These are phyloP conservation scores for Diadema setosum DNA, from an alignment of 35 echinoderm and acorn worm genomes.

Conservation along the genomic window DNA sequence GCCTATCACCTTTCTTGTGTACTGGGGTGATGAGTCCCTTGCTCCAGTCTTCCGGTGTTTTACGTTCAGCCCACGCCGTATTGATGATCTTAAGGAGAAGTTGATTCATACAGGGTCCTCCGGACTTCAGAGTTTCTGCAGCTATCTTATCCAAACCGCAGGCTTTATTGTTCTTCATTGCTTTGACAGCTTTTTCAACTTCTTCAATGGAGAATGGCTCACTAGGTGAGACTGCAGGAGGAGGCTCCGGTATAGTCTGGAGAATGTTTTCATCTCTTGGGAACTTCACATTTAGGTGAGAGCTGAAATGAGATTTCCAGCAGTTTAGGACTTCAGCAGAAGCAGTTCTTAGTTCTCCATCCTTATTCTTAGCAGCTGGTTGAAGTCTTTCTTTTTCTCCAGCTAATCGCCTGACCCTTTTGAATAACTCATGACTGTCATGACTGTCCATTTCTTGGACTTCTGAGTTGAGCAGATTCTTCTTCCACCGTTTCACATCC, in stretches of 20 bases:
- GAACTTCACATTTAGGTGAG: conserved; percentile 11
- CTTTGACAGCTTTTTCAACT: background rate
- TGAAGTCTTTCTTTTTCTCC: background rate
- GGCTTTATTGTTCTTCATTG: conserved; percentile 2
- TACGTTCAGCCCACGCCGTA: background rate
- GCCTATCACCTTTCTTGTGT: conserved; percentile 30
- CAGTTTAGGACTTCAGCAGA: background rate
- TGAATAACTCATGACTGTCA: background rate
- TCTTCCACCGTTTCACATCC: background rate
- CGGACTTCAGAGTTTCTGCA: conserved; percentile 17
- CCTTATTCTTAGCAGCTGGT: conserved; percentile 5
- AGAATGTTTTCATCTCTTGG: background rate
- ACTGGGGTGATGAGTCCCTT: conserved; percentile 3
- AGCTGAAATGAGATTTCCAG: conserved; percentile 1
- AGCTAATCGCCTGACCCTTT: background rate
- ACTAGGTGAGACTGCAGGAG: background rate
- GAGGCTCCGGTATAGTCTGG: background rate
- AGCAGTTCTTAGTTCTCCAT: conserved; percentile 20
- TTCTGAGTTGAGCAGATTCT: background rate
- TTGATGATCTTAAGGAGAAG: conserved; percentile 3
- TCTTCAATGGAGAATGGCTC: background rate
- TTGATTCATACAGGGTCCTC: background rate
- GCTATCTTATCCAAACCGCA: conserved; percentile 27
- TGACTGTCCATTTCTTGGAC: background rate
- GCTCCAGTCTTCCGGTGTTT: conserved; percentile 40